Base-by-base conservation (phyloP, 2,113 vertebrate genomes). In the Orthochromis indermauri region DNA sequence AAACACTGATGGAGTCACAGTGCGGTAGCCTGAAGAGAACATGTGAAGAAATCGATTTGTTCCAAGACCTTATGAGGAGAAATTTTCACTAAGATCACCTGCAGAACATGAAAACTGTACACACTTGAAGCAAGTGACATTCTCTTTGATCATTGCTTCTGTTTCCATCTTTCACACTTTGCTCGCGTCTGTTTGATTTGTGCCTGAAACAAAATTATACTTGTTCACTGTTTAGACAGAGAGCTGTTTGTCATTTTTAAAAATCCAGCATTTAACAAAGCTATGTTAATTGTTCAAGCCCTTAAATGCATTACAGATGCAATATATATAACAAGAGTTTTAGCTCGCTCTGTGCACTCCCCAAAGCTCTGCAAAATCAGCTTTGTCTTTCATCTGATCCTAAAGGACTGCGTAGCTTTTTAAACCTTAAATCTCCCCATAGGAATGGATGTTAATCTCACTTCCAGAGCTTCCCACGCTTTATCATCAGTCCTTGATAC, bases 401-500 rank as follows among this genome's bases (percentile, higher is more conserved):
- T 85, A 54, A 76, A 88, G 85, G 86, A 78, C 54, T 13, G 26
- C 89, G 78, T 61, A 61, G 85, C 86, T 83, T 89, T 42, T 83
- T 59, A 87, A 82, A 88, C 61, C 76, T 91, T 85, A 90, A 89
- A 84, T 92, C 89, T 94, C 26, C 90, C 81, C 82, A 68, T 47
- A 88, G 89, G 89, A 93, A 86, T 78, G 59, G 87, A 80, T 84
- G 79, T 86, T 88, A 86, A 94, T 93, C 91, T 90, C 83, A 73
- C 90, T 80, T 91, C 85, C 76, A 57, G 68, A 21, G 57, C 84
- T 88, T 92, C 86, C 81, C 86, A 84, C 57, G 19, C 73, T 90
- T 90, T 88, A 90, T 93, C 88, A 86, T 83, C 47, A 47, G 83
- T 86, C 84, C 80, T 88, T 91, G 86, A 91, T 88, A 66, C 17